These are phyloP conservation scores for Nansenia antarctica DNA, from an alignment of 2,113 vertebrate genomes.

Conservation along the genomic window DNA sequence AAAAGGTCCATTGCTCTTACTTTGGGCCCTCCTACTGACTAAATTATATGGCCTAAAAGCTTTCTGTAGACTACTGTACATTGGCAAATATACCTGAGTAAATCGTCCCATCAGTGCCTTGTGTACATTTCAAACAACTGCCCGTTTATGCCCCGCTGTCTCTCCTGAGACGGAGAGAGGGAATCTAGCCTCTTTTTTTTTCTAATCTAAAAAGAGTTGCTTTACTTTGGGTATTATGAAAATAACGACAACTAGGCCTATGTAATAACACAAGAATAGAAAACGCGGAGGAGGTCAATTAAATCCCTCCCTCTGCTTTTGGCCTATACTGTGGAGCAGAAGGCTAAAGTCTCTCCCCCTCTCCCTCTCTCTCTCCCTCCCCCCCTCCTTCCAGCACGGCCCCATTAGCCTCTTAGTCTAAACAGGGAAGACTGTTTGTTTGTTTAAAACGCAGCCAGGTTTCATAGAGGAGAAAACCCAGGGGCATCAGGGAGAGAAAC, in stretches of 20 bases:
- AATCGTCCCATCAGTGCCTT: conserved; percentile 4
- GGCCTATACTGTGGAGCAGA: neutral
- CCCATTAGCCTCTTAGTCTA: neutral
- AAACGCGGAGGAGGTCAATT: neutral
- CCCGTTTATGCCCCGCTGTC: conserved; percentile 8
- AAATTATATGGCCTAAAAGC: conserved; percentile 4
- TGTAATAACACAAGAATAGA: neutral
- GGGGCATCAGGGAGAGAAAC: neutral
- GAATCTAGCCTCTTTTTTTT: neutral
- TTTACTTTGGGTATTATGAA: neutral
- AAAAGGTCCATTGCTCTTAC: conserved; percentile 10
- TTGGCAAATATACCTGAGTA: neutral
- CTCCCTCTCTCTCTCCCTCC: neutral
- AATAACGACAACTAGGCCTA: neutral
- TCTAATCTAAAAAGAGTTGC: neutral
- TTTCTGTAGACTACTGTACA: conserved; percentile 7
- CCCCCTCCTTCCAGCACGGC: neutral
- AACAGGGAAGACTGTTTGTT: neutral
- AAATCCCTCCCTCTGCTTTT: neutral
- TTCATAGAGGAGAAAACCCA: neutral
- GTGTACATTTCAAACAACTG: conserved; percentile 8
- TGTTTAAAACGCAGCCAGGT: conserved; percentile 2
- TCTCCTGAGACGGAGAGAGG: neutral
- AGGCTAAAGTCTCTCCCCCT: neutral
- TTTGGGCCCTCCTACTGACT: conserved; percentile 5